Evolutionary conservation across 2,797 vertebrate species (phyloP).

Genomic region (Diglossa cyanea): DNA sequence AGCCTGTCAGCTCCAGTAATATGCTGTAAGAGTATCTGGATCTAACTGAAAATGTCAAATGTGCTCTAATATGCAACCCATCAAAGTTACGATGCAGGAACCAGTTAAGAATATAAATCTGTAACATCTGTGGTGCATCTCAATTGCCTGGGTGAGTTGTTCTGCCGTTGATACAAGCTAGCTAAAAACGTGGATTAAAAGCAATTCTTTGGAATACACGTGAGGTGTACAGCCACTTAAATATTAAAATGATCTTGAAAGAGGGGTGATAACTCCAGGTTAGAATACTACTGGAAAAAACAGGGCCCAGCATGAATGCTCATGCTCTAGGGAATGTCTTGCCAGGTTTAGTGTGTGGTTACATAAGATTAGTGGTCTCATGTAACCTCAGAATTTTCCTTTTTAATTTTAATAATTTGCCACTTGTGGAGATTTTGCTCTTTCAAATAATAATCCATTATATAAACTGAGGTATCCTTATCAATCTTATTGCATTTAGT

Average conservation of each 20-base stretch:
- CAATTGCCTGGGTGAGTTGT: not conserved
- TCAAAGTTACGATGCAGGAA: slow-evolving; percentile 36
- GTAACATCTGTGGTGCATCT: not conserved
- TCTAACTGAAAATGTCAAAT: slow-evolving; percentile 55
- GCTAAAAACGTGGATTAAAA: not conserved
- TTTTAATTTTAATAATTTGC: not conserved
- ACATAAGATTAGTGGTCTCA: not conserved
- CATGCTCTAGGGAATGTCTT: not conserved
- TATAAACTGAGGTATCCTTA: not conserved
- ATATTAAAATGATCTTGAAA: not conserved
- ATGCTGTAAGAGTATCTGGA: not conserved
- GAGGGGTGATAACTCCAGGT: not conserved
- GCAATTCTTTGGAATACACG: not conserved
- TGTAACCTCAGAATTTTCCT: not conserved
- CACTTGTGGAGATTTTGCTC: not conserved
- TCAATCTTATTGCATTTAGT: not conserved
- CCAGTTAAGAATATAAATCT: slow-evolving; percentile 52
- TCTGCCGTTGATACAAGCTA: not conserved
- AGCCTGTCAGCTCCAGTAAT: slow-evolving; percentile 36
- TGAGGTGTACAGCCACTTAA: not conserved
- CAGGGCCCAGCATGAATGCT: not conserved
- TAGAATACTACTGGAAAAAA: not conserved
- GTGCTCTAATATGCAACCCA: slow-evolving; percentile 8
- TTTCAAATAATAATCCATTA: not conserved
- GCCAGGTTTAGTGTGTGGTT: not conserved